A percentile compares a stretch with the other conserved stretches of the same genome.
phyloP scores from a whole-genome alignment of 1,140 invertebrate species.

The Sinonovacula constricta region DNA sequence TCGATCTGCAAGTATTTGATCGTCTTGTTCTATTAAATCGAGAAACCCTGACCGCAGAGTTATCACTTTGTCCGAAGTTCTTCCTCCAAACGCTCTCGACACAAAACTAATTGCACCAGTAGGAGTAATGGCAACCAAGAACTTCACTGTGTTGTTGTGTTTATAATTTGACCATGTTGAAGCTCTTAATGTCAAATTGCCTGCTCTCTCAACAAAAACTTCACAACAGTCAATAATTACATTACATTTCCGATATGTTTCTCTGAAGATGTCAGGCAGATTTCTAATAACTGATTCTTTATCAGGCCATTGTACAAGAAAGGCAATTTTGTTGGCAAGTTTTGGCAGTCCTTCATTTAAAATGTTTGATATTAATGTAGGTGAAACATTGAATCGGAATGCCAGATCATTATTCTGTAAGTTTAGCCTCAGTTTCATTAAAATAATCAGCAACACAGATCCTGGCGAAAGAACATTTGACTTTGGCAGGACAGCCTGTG shows the following conservation, averaged over 20 bases:
- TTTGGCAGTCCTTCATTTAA: neutral
- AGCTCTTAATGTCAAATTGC: neutral
- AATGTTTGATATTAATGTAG: neutral
- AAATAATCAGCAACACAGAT: neutral
- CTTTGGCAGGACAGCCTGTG: too few species aligned
- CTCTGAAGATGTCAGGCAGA: neutral
- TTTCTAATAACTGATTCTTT: slow-evolving; percentile 4
- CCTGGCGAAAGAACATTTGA: too few species aligned
- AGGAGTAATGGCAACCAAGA: neutral
- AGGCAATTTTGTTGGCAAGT: neutral
- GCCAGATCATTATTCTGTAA: neutral
- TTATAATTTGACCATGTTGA: slow-evolving; percentile 9
- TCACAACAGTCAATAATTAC: slow-evolving; percentile 14
- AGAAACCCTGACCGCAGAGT: slow-evolving; percentile 39
- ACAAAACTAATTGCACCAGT: neutral
- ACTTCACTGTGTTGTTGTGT: neutral
- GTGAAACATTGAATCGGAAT: neutral
- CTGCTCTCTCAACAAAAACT: slow-evolving; percentile 4
- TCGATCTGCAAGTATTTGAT: slow-evolving; percentile 4
- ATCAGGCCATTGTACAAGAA: neutral
- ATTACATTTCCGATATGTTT: neutral
- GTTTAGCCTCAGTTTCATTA: neutral
- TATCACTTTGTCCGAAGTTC: slow-evolving; percentile 15
- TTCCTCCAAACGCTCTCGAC: neutral
- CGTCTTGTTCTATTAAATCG: slow-evolving; percentile 26